These are phyloP conservation scores for Rhinolophus sinicus DNA, from an alignment of 2,113 vertebrate genomes.

Conservation along the genomic window DNA sequence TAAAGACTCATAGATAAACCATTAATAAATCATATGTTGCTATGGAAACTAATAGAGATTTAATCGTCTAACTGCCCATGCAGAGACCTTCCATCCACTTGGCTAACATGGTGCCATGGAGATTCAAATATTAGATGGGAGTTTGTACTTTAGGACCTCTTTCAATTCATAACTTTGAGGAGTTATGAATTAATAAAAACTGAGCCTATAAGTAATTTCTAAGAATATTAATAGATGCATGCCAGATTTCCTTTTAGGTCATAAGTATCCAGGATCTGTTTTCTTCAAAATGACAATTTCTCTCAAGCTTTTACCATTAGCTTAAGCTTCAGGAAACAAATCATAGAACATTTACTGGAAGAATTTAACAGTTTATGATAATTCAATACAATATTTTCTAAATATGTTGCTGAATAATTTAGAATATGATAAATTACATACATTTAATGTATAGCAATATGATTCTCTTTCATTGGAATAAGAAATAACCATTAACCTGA, in stretches of 20 bases:
- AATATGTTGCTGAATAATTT: constrained; percentile 48
- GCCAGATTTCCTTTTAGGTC: constrained; percentile 41
- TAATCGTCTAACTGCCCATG: neutral
- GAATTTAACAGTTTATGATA: constrained; percentile 41
- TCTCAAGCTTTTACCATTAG: constrained; percentile 12
- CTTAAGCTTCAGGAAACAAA: constrained; percentile 44
- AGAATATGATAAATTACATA: constrained; percentile 43
- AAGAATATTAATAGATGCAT: constrained; percentile 27
- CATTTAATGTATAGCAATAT: constrained; percentile 25
- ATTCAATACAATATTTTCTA: constrained; percentile 49
- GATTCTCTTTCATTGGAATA: constrained; percentile 30
- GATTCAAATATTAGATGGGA: neutral
- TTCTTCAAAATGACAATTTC: constrained; percentile 55
- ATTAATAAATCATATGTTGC: constrained; percentile 56
- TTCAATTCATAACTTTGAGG: constrained; percentile 30
- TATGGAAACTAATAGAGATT: constrained; percentile 53
- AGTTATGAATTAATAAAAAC: constrained; percentile 60
- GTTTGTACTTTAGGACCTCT: neutral
- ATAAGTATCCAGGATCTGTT: neutral
- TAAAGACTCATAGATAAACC: constrained; percentile 23
- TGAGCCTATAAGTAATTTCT: constrained; percentile 44
- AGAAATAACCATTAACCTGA: constrained; percentile 32
- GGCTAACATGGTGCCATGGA: neutral
- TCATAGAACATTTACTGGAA: constrained; percentile 30
- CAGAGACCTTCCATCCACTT: neutral